Evolutionary conservation across 2,888 invertebrate species (phyloP).

Genomic region (Pseudanteris insignis): DNA sequence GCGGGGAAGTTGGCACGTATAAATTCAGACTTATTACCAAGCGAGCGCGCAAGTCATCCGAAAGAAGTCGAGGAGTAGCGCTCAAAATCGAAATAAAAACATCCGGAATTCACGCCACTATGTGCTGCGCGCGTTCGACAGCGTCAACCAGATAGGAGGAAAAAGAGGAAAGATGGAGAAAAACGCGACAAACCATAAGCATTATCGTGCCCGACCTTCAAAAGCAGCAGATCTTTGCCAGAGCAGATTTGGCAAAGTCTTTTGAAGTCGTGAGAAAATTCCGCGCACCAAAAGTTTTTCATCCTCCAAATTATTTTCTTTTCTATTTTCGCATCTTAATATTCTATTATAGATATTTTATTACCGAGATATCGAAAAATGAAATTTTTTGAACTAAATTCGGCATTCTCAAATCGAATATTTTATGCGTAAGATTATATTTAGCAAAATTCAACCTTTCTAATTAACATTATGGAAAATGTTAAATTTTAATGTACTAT

Average conservation of each 20-base stretch:
- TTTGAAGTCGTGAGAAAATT: slow-evolving; percentile 18
- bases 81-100: slow-evolving; percentile 44
- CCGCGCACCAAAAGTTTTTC: slow-evolving; percentile 9
- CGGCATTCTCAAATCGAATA: no score
- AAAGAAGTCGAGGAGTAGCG: slow-evolving; percentile 38
- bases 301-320: slow-evolving; percentile 7
- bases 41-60: slow-evolving; percentile 42
- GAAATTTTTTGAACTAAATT: no score
- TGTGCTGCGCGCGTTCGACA: slow-evolving; percentile 35
- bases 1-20: no score
- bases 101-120: slow-evolving; percentile 38
- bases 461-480: no score
- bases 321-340: not conserved
- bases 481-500: no score
- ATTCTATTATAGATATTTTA: slow-evolving; percentile 3
- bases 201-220: slow-evolving; percentile 32
- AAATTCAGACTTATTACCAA: no score
- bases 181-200: slow-evolving; percentile 28
- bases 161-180: slow-evolving; percentile 28
- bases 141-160: slow-evolving; percentile 24
- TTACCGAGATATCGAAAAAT: no score
- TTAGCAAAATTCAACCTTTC: no score
- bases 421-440: no score
- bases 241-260: slow-evolving; percentile 27
- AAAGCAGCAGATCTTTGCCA: slow-evolving; percentile 27